Conservation (phyloP, 1,140 invertebrate genomes). For the Pectinophora gossypiella region DNA sequence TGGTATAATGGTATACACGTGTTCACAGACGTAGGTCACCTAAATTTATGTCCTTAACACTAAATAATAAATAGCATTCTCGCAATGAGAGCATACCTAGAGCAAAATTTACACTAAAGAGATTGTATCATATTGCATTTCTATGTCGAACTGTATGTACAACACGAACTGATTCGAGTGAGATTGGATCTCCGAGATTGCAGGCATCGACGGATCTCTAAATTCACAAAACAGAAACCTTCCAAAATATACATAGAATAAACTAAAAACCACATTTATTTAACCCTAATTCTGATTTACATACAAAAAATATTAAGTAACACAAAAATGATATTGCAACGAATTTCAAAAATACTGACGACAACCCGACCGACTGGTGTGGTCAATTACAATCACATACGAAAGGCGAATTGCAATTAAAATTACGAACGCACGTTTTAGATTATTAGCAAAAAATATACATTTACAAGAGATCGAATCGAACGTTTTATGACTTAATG, state of each 20-base stretch:
- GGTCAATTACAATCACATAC: slow-evolving; percentile 22
- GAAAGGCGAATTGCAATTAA: slow-evolving; percentile 26
- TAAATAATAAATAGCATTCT: slow-evolving; percentile 73
- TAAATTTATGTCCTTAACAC: slow-evolving; percentile 61
- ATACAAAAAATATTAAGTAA: slow-evolving; percentile 61
- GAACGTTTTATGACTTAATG: slow-evolving; percentile 67
- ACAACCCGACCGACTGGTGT: slow-evolving; percentile 16
- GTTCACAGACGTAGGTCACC: slow-evolving; percentile 64
- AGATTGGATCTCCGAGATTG: slow-evolving; percentile 73
- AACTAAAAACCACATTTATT: slow-evolving; percentile 37
- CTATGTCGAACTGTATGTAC: slow-evolving; percentile 52
- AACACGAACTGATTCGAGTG: slow-evolving; percentile 44
- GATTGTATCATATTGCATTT: slow-evolving; percentile 60
- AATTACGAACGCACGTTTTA: slow-evolving; percentile 33
- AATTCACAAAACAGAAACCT: slow-evolving; percentile 33
- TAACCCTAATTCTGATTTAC: slow-evolving; percentile 66
- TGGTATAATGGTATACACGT: slow-evolving; percentile 68
- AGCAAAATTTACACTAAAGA: slow-evolving; percentile 69
- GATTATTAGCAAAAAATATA: slow-evolving; percentile 70
- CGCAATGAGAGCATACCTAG: slow-evolving; percentile 54
- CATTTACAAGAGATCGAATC: slow-evolving; percentile 74
- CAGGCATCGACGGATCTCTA: slow-evolving; percentile 49
- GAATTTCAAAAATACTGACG: slow-evolving; percentile 46
- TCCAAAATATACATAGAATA: slow-evolving; percentile 70
- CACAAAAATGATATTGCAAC: slow-evolving; percentile 68